Evolutionary conservation across 2,888 invertebrate species (phyloP).

Genomic region (Calliopum simillimum): DNA sequence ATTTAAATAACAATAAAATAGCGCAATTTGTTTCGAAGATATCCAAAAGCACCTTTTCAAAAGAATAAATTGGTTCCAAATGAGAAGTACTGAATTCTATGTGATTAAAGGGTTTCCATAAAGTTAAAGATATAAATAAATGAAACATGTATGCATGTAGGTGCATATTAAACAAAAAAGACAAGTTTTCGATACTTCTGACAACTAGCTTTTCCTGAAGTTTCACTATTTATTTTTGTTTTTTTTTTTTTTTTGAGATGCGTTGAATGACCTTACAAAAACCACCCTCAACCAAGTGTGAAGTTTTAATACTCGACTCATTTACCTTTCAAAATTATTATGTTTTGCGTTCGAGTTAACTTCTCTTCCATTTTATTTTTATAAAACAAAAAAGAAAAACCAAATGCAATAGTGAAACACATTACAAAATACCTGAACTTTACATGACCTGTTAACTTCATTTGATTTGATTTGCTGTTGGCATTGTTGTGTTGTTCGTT

Average conservation of each 20-base stretch:
- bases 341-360: not conserved
- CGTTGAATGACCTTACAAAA: conserved; percentile 15
- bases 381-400: too few species aligned
- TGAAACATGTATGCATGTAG: too few species aligned
- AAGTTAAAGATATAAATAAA: too few species aligned
- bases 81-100: not conserved
- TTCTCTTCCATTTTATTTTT: not conserved
- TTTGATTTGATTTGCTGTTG: not conserved
- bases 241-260: conserved; percentile 8
- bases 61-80: conserved; percentile 33
- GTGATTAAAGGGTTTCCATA: too few species aligned
- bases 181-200: too few species aligned
- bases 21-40: not conserved
- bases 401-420: not conserved
- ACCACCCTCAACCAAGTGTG: conserved; percentile 13
- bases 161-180: too few species aligned
- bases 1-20: not conserved
- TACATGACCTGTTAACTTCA: conserved; percentile 23
- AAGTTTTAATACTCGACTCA: conserved; percentile 7
- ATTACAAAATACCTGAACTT: conserved; percentile 16
- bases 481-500: not conserved
- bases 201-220: not conserved
- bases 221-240: not conserved
- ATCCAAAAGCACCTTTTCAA: conserved; percentile 10
- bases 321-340: too few species aligned